Percentiles rank a stretch among this genome's conserved stretches.
Evolutionary conservation across 2,113 vertebrate species (phyloP).

Genomic region (Proteles cristata): DNA sequence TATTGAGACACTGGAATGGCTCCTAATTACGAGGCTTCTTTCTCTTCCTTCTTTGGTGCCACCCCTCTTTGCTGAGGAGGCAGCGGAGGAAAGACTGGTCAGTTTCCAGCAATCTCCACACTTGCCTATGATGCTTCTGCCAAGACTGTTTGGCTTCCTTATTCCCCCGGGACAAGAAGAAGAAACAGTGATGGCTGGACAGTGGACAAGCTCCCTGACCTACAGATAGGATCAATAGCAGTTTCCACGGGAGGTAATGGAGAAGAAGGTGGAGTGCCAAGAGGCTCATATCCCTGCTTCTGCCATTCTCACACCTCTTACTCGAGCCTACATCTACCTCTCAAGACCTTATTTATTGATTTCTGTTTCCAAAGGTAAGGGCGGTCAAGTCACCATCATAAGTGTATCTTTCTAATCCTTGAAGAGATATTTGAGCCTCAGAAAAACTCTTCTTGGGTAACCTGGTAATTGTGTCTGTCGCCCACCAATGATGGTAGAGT

Average conservation of each 20-base stretch:
- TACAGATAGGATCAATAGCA: not conserved
- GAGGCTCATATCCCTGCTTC: not conserved
- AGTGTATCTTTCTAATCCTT: not conserved
- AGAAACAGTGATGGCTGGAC: not conserved
- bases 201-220: not conserved
- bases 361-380: not conserved
- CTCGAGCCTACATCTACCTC: not conserved
- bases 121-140: not conserved
- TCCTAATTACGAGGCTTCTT: not conserved
- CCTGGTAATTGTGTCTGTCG: not conserved
- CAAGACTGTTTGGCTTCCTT: not conserved
- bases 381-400: not conserved
- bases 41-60: not conserved
- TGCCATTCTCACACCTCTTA: not conserved
- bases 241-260: not conserved
- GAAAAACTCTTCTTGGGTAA: not conserved
- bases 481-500: not conserved
- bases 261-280: no score
- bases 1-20: not conserved
- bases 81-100: not conserved
- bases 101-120: not conserved
- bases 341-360: not conserved
- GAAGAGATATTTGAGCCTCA: not conserved
- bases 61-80: not conserved
- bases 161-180: not conserved